phyloP scores from a whole-genome alignment of 2,113 vertebrate genomes.

The Scolopax mira region DNA sequence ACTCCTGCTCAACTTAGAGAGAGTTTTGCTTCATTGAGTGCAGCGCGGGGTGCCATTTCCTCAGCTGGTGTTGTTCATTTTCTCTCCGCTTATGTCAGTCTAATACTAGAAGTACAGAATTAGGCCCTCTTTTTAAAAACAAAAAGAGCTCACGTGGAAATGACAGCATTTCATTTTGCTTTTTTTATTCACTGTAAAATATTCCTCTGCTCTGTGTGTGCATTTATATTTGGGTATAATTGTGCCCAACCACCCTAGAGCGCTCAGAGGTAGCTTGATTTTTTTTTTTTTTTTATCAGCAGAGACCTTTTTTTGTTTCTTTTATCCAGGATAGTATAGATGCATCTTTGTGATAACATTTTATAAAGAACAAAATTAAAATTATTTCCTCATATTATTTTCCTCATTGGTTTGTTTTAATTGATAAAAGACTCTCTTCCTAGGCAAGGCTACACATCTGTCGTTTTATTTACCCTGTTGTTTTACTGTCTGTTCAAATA shows the following conservation, averaged over 20 bases:
- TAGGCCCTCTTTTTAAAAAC: not conserved
- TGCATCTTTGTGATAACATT: not conserved
- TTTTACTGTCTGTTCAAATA: not conserved
- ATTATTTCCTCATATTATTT: not conserved
- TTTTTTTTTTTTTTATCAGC: not conserved
- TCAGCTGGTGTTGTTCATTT: conserved; percentile 12
- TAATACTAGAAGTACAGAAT: not conserved
- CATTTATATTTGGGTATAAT: not conserved
- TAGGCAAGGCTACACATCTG: not conserved
- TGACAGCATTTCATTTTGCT: not conserved
- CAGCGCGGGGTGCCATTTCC: conserved; percentile 36
- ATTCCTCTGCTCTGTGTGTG: not conserved
- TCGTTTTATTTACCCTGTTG: not conserved
- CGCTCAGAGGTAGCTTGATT: accelerated
- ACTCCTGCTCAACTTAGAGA: conserved; percentile 15
- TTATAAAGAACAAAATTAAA: not conserved
- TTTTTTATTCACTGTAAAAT: not conserved
- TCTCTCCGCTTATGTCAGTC: conserved; percentile 19
- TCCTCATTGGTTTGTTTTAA: not conserved
- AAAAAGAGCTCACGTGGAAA: not conserved
- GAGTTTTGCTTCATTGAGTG: conserved; percentile 33
- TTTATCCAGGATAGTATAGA: not conserved
- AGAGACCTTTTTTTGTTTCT: not conserved
- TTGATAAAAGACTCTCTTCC: not conserved
- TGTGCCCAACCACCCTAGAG: not conserved